Base-by-base conservation (phyloP, 2,888 invertebrate species). In the Heliconius ismenius region DNA sequence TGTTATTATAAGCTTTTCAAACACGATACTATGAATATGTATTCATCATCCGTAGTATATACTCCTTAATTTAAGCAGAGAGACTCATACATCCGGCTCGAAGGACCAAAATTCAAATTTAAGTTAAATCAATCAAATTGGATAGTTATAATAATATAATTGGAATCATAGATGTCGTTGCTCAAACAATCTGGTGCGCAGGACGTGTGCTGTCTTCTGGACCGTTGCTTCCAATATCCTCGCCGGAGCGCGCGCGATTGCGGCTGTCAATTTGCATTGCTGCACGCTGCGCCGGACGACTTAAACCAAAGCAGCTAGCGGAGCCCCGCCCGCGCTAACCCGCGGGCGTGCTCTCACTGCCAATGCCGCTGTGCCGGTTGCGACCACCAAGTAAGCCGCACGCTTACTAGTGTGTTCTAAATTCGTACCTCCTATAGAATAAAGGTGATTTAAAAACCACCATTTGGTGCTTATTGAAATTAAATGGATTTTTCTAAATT, bases 201-300 rank as follows among this genome's bases (percentile, higher is more conserved):
- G 96, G 96, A 97, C 94, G 97, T 97, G 90, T 97, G 97, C 96
- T 97, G 97, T 92, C 95, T 97, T 84, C 96, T 97, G 96, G 97
- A 97, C 94, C 96, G 96, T 94, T 98, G 97, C 96, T 97, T 97
- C 96, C 97, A 96, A 95, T 97, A 97, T 92, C 96, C 97, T 84
- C 95, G 97, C 86, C 95, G 97, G 90, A 95, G 96, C 90, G 95
- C 96, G 83, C 96, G 97, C 90, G 98, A 98, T 92, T 98, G 98
- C 91, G 97, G 97, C 94, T 98, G 98, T 95, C 97, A 98, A 94
- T 98, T 98, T 94, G 97, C 97, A 87, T 95, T 98, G 89, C 96
- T 98, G 89, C 98, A 98, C 95, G 96, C 97, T 89, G 98, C 96
- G 85, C 97, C 96, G 89, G 96, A 96, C 92, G 95, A 94, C 78